phyloP scores from a whole-genome alignment of 2,888 invertebrate genomes.

The Arctia plantaginis region DNA sequence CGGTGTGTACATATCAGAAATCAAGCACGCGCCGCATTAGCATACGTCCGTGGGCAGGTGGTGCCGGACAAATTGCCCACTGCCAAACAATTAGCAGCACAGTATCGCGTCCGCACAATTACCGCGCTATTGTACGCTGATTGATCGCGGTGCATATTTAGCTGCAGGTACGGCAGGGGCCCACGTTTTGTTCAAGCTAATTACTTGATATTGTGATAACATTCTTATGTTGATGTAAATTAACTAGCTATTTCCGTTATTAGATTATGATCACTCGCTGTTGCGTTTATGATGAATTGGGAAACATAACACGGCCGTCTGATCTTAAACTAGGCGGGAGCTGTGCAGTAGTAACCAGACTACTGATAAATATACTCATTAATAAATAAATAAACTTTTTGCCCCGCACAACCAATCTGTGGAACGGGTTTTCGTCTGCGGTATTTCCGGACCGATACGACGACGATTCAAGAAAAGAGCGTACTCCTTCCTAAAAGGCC shows the following conservation, averaged over 20 bases:
- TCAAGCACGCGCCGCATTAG: slow-evolving; percentile 36
- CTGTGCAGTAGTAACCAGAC: neutral
- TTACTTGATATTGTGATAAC: slow-evolving; percentile 18
- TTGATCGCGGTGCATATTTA: slow-evolving; percentile 26
- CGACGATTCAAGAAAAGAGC: too few relatives aligned
- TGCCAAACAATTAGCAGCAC: slow-evolving; percentile 35
- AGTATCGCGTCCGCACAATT: slow-evolving; percentile 40
- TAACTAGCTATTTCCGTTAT: neutral
- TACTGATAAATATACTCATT: neutral
- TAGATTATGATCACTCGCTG: neutral
- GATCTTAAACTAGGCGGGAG: neutral
- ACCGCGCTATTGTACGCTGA: slow-evolving; percentile 16
- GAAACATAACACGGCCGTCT: neutral
- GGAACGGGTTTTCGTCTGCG: too few relatives aligned
- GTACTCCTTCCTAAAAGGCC: too few relatives aligned
- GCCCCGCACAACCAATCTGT: too few relatives aligned
- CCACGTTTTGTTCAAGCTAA: slow-evolving; percentile 17
- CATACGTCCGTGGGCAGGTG: slow-evolving; percentile 23
- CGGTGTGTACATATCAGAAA: slow-evolving; percentile 40
- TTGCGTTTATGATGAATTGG: neutral
- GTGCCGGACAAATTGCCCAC: slow-evolving; percentile 8
- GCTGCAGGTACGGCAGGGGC: slow-evolving; percentile 5
- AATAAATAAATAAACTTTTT: neutral
- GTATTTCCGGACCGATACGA: too few relatives aligned
- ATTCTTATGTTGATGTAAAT: slow-evolving; percentile 6